phyloP scores from a whole-genome alignment of 2,113 vertebrate genomes.

The Pica pica region DNA sequence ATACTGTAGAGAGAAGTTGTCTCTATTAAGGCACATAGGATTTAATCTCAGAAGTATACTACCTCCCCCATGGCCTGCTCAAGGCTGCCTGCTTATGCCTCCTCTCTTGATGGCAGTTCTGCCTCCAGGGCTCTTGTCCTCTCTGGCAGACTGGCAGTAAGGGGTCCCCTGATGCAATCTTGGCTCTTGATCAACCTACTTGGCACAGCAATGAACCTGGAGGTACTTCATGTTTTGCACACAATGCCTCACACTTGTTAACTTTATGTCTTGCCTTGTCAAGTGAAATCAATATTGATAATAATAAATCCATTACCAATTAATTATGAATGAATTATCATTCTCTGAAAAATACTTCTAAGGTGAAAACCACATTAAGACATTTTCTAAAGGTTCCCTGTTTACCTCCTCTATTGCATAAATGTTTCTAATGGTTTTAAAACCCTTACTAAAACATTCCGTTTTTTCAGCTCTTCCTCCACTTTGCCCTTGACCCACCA shows the following conservation, averaged over 20 bases:
- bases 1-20: background rate
- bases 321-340: background rate
- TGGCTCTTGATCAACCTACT: background rate
- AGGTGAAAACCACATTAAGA: background rate
- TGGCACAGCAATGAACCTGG: background rate
- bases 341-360: background rate
- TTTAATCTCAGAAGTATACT: conserved; percentile 3
- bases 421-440: background rate
- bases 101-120: background rate
- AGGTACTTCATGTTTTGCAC: background rate
- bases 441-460: background rate
- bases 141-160: background rate
- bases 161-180: background rate
- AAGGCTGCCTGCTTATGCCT: background rate
- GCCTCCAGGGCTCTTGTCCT: background rate
- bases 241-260: background rate
- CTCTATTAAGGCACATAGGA: background rate
- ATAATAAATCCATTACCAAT: background rate
- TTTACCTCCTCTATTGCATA: background rate
- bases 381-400: background rate
- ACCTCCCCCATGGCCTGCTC: background rate
- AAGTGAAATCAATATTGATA: conserved; percentile 17
- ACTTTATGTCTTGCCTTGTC: background rate
- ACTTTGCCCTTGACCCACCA: background rate
- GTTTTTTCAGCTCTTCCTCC: background rate